These are phyloP conservation scores for Misgurnus anguillicaudatus DNA, from an alignment of 2,113 vertebrate genomes.

Conservation along the genomic window DNA sequence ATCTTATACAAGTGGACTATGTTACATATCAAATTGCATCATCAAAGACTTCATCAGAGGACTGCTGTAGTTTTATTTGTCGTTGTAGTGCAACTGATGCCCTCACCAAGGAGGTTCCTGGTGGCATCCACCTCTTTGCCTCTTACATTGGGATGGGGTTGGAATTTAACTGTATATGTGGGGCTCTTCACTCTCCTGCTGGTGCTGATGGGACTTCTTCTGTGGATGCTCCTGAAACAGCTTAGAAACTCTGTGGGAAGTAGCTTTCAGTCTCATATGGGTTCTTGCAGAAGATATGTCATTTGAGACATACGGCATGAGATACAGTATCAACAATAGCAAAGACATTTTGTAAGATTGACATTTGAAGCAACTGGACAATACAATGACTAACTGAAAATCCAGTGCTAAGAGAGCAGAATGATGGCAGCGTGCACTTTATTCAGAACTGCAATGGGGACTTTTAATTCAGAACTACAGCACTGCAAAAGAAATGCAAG, in stretches of 20 bases:
- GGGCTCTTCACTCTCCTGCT: conserved; percentile 79
- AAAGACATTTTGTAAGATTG: neutral
- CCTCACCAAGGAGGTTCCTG: conserved; percentile 72
- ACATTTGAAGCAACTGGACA: neutral
- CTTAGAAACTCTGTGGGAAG: conserved; percentile 82
- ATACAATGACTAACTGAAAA: neutral
- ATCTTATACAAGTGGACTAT: neutral
- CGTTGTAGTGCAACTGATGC: conserved; percentile 61
- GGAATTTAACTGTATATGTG: conserved; percentile 86
- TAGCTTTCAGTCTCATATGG: conserved; percentile 64
- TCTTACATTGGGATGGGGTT: conserved; percentile 81
- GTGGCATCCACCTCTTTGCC: conserved; percentile 76
- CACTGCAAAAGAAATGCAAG: neutral
- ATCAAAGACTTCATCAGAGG: neutral
- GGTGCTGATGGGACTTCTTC: conserved; percentile 82
- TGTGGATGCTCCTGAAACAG: conserved; percentile 87
- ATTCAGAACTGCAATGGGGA: neutral
- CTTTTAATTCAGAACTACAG: neutral
- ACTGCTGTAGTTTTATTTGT: neutral
- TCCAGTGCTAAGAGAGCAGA: neutral
- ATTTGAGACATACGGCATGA: conserved; percentile 51
- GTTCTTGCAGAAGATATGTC: conserved; percentile 66
- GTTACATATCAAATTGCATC: neutral
- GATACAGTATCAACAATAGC: too few relatives aligned
- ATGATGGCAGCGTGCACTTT: neutral